phyloP scores from a whole-genome alignment of 2,888 invertebrate genomes.

The Drosophila paracracens region DNA sequence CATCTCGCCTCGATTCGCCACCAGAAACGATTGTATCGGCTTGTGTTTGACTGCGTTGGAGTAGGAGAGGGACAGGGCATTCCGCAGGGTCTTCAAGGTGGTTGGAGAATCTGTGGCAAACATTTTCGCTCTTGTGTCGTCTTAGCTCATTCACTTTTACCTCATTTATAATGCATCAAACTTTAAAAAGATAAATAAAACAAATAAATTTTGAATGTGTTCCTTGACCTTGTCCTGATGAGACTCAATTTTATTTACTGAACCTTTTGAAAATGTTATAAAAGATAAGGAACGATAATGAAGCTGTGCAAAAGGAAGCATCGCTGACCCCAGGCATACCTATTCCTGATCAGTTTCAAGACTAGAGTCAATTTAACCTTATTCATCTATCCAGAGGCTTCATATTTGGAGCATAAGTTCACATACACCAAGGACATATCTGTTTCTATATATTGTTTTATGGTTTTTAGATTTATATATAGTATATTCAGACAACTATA shows the following conservation, averaged over 20 bases:
- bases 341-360: neutral
- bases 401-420: too few species aligned
- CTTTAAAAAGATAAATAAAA: neutral
- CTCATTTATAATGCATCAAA: neutral
- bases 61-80: constrained; percentile 77
- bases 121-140: constrained; percentile 62
- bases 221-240: neutral
- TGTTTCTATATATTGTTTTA: too few species aligned
- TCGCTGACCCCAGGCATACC: neutral
- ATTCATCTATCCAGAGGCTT: neutral
- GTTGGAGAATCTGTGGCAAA: constrained; percentile 81
- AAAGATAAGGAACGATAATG: neutral
- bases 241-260: neutral
- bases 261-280: accelerated
- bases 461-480: neutral
- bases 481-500: neutral
- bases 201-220: neutral
- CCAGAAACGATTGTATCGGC: constrained; percentile 96
- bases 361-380: neutral
- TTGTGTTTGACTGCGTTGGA: constrained; percentile 86
- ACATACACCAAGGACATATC: too few species aligned
- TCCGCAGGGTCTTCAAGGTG: constrained; percentile 81
- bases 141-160: neutral
- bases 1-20: constrained; percentile 99
- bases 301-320: neutral